Base-by-base conservation (phyloP, 2,113 vertebrate species). In the Gallinago paraguaiae region DNA sequence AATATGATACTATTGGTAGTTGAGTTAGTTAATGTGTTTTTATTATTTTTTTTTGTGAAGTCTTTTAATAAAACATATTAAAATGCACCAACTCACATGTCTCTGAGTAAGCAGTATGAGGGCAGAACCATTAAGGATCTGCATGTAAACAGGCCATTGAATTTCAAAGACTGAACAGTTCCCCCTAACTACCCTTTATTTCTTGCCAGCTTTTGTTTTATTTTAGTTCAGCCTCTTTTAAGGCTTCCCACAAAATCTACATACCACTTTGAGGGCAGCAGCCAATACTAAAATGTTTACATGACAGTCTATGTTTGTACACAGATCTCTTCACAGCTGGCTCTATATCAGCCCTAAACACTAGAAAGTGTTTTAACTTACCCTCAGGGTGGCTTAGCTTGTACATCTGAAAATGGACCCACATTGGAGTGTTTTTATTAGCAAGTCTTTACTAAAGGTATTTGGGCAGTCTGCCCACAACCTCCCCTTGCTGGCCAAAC, bases 361-460 rank as follows among this genome's bases (percentile, higher is more conserved):
- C 13, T 68, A 74, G 35, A 64, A 88, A 78, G 64, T 56, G 43
- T 85, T 85, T 86, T 82, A 74, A 70, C 12, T 71, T 86, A 13
- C 50, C 17, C 23, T 80, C 0, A 0, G 50, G 8, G 59, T 82
- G 82, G 46, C 90, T 80, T 80, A 59, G 63, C 19, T 87, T 77
- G 60, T 88, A 19, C 33, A 27, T 86, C 75, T 94, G 87, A 84
- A 94, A 82, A 86, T 60, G 68, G 72, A 90, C 82, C 88, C 94
- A 90, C 82, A 75, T 14, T 59, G 60, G 33, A 93, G 48, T 71
- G 53, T 88, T 94, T 91, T 83, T 86, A 75, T 95, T 96, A 92
- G 68, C n/a, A 78, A 83, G 35, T 75, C 46, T 83, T 83, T 75
- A 63, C n/a, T 60, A 39, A 86, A 90, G n/a, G 48, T 81, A 78